Base-by-base conservation (phyloP, 2,797 vertebrate genomes). In the Poeciliopsis infans region DNA sequence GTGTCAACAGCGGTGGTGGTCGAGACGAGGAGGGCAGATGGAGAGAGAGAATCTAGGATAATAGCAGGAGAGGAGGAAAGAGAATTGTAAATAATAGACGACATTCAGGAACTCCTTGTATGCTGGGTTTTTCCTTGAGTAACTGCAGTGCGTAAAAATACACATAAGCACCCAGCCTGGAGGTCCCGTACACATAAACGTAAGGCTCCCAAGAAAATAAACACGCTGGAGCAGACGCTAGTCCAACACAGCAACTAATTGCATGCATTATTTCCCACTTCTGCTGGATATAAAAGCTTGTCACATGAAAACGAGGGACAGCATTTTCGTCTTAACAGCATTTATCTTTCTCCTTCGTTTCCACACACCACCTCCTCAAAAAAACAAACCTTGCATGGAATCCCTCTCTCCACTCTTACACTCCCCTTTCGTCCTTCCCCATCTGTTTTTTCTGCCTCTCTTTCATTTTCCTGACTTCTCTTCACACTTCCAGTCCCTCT, bases 31-130 rank as follows among this genome's bases (percentile, higher is more conserved):
- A 79, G 45, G 59, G 80, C 64, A 51, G 77, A 49, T 59, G 80
- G 80, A 13, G 28, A 77, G 28, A 75, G 80, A 73, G 86, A 86
- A 92, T 87, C 82, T 83, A 79, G 79, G 84, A 87, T 90, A 88
- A 91, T 80, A 85, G 81, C 78, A 83, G 77, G 79, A 86, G 79
- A 87, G 86, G 85, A 80, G 87, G 77, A 90, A 80, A 83, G 78
- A 89, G 82, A 84, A 81, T 82, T 78, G 85, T 95, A 90, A 95
- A 96, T 95, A 94, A 95, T 95, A 85, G 79, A 95, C 73, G 87
- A 93, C 86, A 81, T 64, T 77, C 85, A 87, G 91, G 92, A 94
- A 90, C 82, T 93, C 91, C 89, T 89, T 25, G 20, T 86, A 83
- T 23, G 51, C 80, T 71, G 49, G 43, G 25, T 77, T 83, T 85